Conservation (phyloP, 92 coral and sea anemone genomes). For the Epizoanthus scotinus region DNA sequence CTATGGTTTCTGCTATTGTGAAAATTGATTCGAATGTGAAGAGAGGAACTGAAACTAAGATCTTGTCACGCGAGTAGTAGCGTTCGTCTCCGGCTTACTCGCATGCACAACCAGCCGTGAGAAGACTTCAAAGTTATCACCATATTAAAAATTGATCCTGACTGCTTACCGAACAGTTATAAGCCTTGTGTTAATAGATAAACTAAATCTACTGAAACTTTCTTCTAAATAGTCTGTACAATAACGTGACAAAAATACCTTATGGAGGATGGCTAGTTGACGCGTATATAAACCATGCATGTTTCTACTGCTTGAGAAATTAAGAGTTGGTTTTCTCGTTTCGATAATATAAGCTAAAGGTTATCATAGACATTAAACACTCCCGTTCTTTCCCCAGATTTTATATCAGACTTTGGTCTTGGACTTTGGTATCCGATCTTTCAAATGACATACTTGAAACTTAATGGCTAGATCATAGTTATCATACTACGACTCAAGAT, state of each 20-base stretch:
- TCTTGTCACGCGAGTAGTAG: constrained; percentile 33
- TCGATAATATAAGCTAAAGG: constrained; percentile 22
- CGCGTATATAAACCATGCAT: not conserved
- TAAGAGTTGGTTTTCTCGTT: not conserved
- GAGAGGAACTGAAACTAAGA: not conserved
- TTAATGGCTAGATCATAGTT: constrained; percentile 3
- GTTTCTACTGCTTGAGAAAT: not conserved
- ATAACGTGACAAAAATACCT: not conserved
- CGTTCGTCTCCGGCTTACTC: not conserved
- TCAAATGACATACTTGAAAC: not conserved
- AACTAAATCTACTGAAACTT: not conserved
- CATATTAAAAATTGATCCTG: not conserved
- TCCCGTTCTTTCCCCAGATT: constrained; percentile 30
- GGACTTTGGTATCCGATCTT: constrained; percentile 15
- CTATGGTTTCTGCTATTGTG: constrained; percentile 20
- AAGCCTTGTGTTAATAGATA: not conserved
- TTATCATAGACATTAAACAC: constrained; percentile 37
- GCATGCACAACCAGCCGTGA: too few species aligned
- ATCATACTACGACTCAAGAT: not conserved
- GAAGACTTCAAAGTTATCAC: too few species aligned
- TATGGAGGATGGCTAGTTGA: not conserved
- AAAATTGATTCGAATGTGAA: not conserved
- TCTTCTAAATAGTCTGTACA: not conserved
- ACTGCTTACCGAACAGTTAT: constrained; percentile 1
- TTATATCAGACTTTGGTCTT: not conserved